Base-by-base conservation (phyloP, 2,888 invertebrate genomes). In the Sinodicranocentrus sp. region DNA sequence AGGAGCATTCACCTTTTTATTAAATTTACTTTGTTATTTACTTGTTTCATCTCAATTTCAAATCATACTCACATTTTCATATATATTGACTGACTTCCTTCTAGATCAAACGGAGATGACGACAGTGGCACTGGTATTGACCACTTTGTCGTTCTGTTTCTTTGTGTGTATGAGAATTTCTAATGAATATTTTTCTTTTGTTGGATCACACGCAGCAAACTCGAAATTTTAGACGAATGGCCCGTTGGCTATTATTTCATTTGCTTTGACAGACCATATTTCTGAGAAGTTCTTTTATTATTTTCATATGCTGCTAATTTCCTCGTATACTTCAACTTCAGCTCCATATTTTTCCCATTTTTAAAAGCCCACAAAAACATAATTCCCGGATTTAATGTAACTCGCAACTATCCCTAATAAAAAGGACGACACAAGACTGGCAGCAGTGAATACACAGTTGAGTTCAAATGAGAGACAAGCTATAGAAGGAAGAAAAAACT, bases 161-260 rank as follows among this genome's bases (percentile, higher is more conserved):
- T n/a, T n/a, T n/a, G n/a, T n/a, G n/a, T n/a, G n/a, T n/a, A n/a
- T n/a, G n/a, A n/a, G n/a, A n/a, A n/a, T n/a, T n/a, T n/a, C n/a
- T n/a, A n/a, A n/a, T 39, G 39, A 39, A 39, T n/a, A 39, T 39
- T 39, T 39, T 39, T 39, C 39, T 43, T n/a, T n/a, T n/a, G n/a
- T n/a, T n/a, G n/a, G n/a, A n/a, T n/a, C n/a, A n/a, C n/a, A n/a
- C n/a, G n/a, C n/a, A 63, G 17, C 44, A 43, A 43, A 23, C 28
- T 43, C 10, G 6, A 23, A n/a, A 71, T 19, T 59, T 28, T 52
- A 3, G 54, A 39, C 1, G 57, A 25, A 17, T 28, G 75, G 15
- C 63, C 75, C 63, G 23, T 43, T 15, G 63, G 75, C 52, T 63
- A 75, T 75, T 75, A 75, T 75, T 52, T 75, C 63, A 75, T 75